A percentile compares a stretch with the other conserved stretches of the same genome.
These are phyloP conservation scores for Sakesphorus luctuosus DNA, from an alignment of 2,113 vertebrate species.

Conservation along the genomic window DNA sequence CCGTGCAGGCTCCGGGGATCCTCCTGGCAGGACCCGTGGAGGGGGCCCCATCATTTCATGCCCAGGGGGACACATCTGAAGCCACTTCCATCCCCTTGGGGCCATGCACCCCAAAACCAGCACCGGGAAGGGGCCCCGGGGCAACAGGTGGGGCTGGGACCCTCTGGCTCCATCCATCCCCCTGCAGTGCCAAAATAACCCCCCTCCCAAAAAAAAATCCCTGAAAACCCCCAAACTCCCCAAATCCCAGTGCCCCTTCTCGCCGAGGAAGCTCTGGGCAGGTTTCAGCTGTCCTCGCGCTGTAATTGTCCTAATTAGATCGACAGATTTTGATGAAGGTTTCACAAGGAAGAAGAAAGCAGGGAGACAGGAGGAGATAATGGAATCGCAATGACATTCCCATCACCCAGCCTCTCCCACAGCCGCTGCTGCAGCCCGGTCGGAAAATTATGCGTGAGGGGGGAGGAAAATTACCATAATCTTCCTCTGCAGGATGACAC, in stretches of 20 bases:
- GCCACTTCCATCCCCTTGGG: background rate
- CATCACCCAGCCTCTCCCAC: slow-evolving; percentile 70
- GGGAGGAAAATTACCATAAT: slow-evolving; percentile 22
- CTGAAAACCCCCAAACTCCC: background rate
- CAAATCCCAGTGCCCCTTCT: rapidly evolving
- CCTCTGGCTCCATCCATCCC: rapidly evolving
- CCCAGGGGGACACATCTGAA: background rate
- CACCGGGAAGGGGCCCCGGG: rapidly evolving
- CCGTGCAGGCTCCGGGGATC: rapidly evolving
- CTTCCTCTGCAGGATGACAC: slow-evolving; percentile 40
- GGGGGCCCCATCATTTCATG: background rate
- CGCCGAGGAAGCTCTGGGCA: background rate
- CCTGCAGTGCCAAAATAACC: background rate
- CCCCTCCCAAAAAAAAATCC: rapidly evolving
- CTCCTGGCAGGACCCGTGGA: background rate
- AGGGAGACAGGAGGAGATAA: slow-evolving; percentile 73
- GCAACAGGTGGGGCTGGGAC: rapidly evolving
- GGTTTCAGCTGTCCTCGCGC: slow-evolving; percentile 48
- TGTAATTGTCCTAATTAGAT: slow-evolving; percentile 80
- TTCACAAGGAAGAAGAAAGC: slow-evolving; percentile 66
- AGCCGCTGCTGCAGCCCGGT: slow-evolving; percentile 44
- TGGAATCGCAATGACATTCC: slow-evolving; percentile 76
- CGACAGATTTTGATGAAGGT: slow-evolving; percentile 76
- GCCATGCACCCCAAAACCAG: background rate
- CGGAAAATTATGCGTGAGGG: slow-evolving; percentile 29